Conservation (phyloP, 2,888 invertebrate genomes). For the Chrysotoxum bicinctum region DNA sequence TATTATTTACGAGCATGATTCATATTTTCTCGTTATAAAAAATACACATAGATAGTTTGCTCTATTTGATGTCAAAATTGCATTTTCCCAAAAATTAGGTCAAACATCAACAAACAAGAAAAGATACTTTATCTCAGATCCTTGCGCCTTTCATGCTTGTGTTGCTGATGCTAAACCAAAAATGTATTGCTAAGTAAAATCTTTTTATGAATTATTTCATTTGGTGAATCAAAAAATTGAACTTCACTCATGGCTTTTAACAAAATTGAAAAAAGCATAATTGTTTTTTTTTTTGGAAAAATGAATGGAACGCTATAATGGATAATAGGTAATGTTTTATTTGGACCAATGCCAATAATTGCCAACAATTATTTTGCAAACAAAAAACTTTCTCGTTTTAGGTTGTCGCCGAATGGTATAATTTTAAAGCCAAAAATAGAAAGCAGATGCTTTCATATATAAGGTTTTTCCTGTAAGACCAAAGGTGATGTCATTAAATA, state of each 20-base stretch:
- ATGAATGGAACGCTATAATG: conserved; percentile 12
- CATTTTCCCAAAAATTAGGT: no score
- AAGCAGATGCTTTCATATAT: background rate
- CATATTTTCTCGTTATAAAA: no score
- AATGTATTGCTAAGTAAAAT: background rate
- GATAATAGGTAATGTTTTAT: conserved; percentile 22
- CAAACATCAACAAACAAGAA: no score
- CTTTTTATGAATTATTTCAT: conserved; percentile 5
- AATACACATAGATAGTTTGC: no score
- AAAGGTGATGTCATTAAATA: background rate
- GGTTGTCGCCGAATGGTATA: conserved; percentile 29
- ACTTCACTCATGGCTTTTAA: background rate
- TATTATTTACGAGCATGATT: no score
- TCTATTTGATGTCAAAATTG: no score
- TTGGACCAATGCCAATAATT: conserved; percentile 60
- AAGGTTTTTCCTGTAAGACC: conserved; percentile 1
- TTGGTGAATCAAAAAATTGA: conserved; percentile 11
- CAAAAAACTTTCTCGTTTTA: background rate
- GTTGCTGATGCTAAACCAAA: no score
- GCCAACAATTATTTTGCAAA: conserved; percentile 58
- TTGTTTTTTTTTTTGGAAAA: conserved; percentile 5
- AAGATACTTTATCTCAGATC: no score
- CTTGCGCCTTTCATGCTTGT: no score
- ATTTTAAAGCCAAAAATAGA: conserved; percentile 30
- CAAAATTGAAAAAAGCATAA: conserved; percentile 34